Conservation (phyloP, 1,140 invertebrate genomes). For the Nautilus pompilius region DNA sequence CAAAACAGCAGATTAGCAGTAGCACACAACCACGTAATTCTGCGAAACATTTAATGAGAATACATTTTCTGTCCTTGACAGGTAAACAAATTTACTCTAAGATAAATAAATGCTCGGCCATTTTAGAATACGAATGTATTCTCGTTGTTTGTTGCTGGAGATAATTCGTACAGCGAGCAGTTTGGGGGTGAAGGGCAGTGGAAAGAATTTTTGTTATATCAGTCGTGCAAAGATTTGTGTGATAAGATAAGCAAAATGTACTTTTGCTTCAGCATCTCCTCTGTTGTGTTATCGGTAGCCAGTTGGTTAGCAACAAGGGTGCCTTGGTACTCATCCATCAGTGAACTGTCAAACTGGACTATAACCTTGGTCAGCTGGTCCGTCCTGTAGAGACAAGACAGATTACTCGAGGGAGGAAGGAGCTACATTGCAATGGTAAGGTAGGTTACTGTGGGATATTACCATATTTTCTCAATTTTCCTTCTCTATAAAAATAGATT, state of each 20-base stretch:
- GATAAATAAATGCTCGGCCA: not conserved
- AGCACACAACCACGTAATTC: no score
- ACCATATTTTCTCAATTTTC: no score
- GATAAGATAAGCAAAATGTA: constrained; percentile 18
- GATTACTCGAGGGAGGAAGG: no score
- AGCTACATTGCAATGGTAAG: no score
- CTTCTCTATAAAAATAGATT: no score
- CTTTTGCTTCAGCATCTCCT: constrained; percentile 55
- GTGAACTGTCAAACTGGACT: constrained; percentile 79
- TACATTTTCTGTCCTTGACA: no score
- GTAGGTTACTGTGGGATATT: no score
- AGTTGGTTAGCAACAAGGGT: constrained; percentile 75
- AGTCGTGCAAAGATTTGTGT: not conserved
- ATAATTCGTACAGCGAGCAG: constrained; percentile 10
- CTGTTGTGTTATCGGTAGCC: constrained; percentile 86
- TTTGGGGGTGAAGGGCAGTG: constrained; percentile 11
- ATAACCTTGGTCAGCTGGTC: constrained; percentile 39
- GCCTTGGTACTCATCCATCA: constrained; percentile 66
- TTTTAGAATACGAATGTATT: constrained; percentile 1
- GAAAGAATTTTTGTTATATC: constrained; percentile 6
- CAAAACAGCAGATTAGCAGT: no score
- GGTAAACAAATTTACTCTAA: not conserved
- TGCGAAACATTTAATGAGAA: no score
- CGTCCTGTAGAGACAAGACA: constrained; percentile 17
- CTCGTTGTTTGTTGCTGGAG: constrained; percentile 7